Percentiles rank a stretch among this genome's conserved stretches.
phyloP scores from a whole-genome alignment of 2,113 vertebrate species.

The Urocynchramus pylzowi region DNA sequence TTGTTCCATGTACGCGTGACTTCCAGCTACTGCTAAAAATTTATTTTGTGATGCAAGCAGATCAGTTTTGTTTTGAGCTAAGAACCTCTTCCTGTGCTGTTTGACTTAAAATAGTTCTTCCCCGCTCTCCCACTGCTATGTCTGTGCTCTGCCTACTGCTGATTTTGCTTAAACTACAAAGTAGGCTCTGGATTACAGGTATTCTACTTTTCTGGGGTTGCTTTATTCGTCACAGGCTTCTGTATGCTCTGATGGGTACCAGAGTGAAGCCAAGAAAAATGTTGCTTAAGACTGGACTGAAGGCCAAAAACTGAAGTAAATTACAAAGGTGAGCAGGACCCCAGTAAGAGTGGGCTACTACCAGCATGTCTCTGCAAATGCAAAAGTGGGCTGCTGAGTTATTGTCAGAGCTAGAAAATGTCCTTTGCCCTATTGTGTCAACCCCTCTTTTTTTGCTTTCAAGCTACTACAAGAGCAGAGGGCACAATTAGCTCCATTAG shows the following conservation, averaged over 20 bases:
- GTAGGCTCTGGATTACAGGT: neutral
- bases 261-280: neutral
- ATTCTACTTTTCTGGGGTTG: neutral
- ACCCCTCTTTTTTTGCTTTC: neutral
- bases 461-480: neutral
- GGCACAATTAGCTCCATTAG: slow-evolving; percentile 13
- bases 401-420: neutral
- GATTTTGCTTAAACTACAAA: neutral
- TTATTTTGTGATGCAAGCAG: neutral
- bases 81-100: neutral
- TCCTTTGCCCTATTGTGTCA: neutral
- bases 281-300: neutral
- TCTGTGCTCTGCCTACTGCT: neutral
- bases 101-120: neutral
- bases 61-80: neutral
- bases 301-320: neutral
- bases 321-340: neutral
- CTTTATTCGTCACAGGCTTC: neutral
- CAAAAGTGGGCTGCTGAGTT: neutral
- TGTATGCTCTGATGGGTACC: neutral
- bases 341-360: neutral
- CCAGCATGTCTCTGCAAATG: neutral
- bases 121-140: neutral
- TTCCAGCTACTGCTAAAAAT: neutral
- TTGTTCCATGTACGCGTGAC: neutral